These are phyloP conservation scores for Cynoglossus semilaevis DNA, from an alignment of 2,113 vertebrate genomes.

Conservation along the genomic window DNA sequence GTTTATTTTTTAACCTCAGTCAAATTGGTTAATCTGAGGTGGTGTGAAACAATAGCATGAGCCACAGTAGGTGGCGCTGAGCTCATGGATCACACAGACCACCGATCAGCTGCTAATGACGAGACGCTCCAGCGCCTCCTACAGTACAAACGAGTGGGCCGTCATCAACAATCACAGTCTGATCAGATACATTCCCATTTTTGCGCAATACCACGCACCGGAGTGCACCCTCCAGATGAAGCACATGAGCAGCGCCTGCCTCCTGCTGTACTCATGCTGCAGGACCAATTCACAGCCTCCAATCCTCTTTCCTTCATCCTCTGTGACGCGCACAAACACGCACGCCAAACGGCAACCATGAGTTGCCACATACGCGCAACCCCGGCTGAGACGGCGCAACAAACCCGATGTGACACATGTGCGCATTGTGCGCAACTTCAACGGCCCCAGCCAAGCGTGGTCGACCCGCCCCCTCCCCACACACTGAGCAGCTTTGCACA, in stretches of 20 bases:
- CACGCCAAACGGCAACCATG: no score
- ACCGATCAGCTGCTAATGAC: no score
- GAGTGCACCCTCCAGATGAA: conserved; percentile 32
- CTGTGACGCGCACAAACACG: not conserved
- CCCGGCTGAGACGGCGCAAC: conserved; percentile 53
- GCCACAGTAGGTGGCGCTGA: no score
- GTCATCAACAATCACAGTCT: conserved; percentile 13
- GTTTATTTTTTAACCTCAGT: no score
- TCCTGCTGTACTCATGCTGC: conserved; percentile 39
- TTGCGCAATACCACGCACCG: conserved; percentile 12
- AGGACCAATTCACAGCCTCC: conserved; percentile 37
- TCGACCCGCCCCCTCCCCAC: not conserved
- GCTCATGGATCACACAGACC: conserved; percentile 26
- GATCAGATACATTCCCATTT: not conserved
- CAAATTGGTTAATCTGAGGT: no score
- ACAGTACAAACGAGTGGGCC: conserved; percentile 11
- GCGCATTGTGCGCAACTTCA: conserved; percentile 50
- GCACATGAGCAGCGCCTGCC: conserved; percentile 42
- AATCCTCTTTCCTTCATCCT: not conserved
- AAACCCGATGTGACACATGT: conserved; percentile 55
- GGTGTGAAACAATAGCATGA: no score
- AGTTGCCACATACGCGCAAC: conserved; percentile 18
- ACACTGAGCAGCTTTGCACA: not conserved
- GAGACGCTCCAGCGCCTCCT: no score
- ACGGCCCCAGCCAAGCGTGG: conserved; percentile 11